Conservation (phyloP, 2,888 invertebrate species). For the Dugesia japonica region DNA sequence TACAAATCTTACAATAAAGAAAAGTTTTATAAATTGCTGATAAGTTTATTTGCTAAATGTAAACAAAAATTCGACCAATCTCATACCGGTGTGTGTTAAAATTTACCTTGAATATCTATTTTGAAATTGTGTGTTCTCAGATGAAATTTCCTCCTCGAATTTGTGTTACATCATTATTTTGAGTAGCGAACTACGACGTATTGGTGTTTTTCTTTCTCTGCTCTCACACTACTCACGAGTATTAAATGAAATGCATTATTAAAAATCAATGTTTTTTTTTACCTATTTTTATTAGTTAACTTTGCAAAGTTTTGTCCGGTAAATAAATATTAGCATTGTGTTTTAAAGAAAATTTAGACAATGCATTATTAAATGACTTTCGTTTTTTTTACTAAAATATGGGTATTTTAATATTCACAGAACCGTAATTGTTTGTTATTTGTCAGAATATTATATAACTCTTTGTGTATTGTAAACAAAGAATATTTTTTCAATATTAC, state of each 20-base stretch:
- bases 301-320: neutral
- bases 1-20: neutral
- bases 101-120: neutral
- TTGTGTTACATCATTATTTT: neutral
- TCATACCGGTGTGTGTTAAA: neutral
- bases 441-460: too few relatives aligned
- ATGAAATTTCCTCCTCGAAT: conserved; percentile 11
- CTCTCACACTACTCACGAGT: neutral
- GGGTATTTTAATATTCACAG: too few relatives aligned
- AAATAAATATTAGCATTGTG: neutral
- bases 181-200: neutral
- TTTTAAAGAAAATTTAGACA: neutral
- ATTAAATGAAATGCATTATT: neutral
- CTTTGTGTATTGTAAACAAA: too few relatives aligned
- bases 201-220: neutral
- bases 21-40: conserved; percentile 14
- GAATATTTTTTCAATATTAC: too few relatives aligned
- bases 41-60: neutral
- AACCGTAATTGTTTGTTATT: too few relatives aligned
- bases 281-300: neutral
- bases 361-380: too few relatives aligned
- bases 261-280: neutral
- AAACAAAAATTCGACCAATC: conserved; percentile 9
- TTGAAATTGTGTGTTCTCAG: neutral
- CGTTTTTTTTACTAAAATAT: too few relatives aligned